Evolutionary conservation across 2,888 invertebrate genomes (phyloP).

Genomic region (Drosophila pegasa): DNA sequence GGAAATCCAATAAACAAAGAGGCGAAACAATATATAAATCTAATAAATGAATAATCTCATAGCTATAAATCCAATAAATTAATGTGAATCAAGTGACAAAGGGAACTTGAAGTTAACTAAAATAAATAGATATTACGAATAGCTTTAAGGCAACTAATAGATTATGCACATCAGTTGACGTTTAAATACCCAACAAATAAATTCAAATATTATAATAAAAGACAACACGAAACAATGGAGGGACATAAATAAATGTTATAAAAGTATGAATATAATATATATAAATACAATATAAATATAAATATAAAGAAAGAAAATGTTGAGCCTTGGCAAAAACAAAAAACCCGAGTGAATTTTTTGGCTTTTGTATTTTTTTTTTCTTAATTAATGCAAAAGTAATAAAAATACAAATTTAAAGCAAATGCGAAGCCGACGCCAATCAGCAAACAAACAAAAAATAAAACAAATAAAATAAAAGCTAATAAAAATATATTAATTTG

Average conservation of each 20-base stretch:
- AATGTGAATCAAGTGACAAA: neutral
- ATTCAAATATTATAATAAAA: neutral
- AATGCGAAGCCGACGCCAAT: neutral
- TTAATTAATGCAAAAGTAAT: neutral
- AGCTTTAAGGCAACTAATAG: neutral
- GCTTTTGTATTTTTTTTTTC: no score
- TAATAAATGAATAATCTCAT: no score
- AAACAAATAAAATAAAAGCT: neutral
- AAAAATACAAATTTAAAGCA: slow-evolving; percentile 2
- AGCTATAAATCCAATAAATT: no score
- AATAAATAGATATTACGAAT: neutral
- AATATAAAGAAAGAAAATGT: neutral
- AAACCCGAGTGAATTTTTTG: neutral
- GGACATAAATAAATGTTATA: neutral
- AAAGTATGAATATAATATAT: neutral
- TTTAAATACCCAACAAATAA: no score
- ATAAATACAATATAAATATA: neutral
- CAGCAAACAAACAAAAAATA: neutral
- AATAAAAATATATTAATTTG: slow-evolving; percentile 1
- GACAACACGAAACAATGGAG: neutral
- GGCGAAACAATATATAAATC: no score
- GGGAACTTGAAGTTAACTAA: neutral
- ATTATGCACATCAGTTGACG: neutral
- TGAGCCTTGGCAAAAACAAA: neutral
- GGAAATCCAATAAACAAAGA: no score